A percentile compares a stretch with the other conserved stretches of the same genome.
phyloP scores from a whole-genome alignment of 2,797 vertebrate genomes.

The Allobates femoralis region DNA sequence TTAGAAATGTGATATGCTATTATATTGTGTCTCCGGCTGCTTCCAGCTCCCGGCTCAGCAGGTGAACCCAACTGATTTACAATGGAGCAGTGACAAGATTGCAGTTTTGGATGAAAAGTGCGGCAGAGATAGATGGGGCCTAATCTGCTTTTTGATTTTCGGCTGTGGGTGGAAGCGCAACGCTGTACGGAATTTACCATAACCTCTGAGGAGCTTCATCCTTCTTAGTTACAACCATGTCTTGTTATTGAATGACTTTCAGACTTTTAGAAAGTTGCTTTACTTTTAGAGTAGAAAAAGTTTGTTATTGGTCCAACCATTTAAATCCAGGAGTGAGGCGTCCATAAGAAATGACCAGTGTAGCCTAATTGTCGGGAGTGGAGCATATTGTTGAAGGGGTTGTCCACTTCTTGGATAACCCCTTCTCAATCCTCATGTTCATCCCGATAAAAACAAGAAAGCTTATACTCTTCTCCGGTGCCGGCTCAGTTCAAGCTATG shows the following conservation, averaged over 20 bases:
- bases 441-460: too few species aligned
- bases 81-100: slow-evolving; percentile 5
- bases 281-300: too few species aligned
- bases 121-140: neutral
- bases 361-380: too few species aligned
- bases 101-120: slow-evolving; percentile 16
- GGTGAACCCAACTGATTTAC: slow-evolving; percentile 24
- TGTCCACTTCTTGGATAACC: too few species aligned
- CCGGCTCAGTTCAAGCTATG: too few species aligned
- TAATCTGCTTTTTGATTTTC: slow-evolving; percentile 1
- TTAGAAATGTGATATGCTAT: slow-evolving; percentile 33
- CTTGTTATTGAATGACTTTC: neutral
- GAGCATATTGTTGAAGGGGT: too few species aligned
- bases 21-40: slow-evolving; percentile 10
- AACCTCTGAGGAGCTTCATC: neutral
- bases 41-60: slow-evolving; percentile 26
- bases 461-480: too few species aligned
- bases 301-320: too few species aligned
- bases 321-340: too few species aligned
- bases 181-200: neutral
- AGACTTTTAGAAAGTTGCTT: neutral
- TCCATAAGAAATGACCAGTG: too few species aligned
- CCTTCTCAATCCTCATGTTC: too few species aligned
- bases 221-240: neutral
- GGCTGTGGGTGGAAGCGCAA: neutral